phyloP scores from a whole-genome alignment of 2,797 vertebrate species.

The Sebastolobus alascanus region DNA sequence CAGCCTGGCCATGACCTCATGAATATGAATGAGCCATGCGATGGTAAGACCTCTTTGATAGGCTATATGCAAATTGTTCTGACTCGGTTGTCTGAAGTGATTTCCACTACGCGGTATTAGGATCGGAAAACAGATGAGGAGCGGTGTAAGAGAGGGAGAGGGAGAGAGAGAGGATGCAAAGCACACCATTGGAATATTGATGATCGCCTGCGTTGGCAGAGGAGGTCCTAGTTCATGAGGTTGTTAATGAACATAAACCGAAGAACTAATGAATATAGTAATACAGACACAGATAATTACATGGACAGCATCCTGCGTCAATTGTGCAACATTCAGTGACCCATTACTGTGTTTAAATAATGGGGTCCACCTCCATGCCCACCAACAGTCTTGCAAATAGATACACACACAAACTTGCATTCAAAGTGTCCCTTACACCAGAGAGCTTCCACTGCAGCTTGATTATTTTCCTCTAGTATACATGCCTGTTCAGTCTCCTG shows the following conservation, averaged over 20 bases:
- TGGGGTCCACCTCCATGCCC: not conserved
- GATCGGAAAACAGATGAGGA: conserved; percentile 52
- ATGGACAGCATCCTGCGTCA: not conserved
- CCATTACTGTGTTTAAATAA: conserved; percentile 20
- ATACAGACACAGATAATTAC: conserved; percentile 23
- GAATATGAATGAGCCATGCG: conserved; percentile 65
- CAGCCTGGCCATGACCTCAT: conserved; percentile 59
- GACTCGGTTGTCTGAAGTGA: conserved; percentile 65
- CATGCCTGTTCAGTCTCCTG: not conserved
- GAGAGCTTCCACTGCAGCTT: not conserved
- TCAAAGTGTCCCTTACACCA: not conserved
- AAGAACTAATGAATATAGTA: conserved; percentile 26
- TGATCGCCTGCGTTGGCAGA: conserved; percentile 10
- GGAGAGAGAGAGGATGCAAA: not conserved
- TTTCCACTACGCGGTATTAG: conserved; percentile 43
- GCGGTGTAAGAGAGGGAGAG: conserved; percentile 18
- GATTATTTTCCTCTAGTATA: not conserved
- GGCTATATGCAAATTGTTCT: conserved; percentile 68
- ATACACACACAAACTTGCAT: not conserved
- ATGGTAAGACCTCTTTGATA: conserved; percentile 60
- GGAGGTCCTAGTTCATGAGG: conserved; percentile 30
- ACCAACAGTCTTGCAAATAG: not conserved
- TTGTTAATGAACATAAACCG: conserved; percentile 27
- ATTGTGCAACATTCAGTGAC: conserved; percentile 6
- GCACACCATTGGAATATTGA: conserved; percentile 54